Evolutionary conservation across 1,140 invertebrate genomes (phyloP), one percentile per base, ranked within the genome.

Genomic region (Drosophila trapezifrons): DNA sequence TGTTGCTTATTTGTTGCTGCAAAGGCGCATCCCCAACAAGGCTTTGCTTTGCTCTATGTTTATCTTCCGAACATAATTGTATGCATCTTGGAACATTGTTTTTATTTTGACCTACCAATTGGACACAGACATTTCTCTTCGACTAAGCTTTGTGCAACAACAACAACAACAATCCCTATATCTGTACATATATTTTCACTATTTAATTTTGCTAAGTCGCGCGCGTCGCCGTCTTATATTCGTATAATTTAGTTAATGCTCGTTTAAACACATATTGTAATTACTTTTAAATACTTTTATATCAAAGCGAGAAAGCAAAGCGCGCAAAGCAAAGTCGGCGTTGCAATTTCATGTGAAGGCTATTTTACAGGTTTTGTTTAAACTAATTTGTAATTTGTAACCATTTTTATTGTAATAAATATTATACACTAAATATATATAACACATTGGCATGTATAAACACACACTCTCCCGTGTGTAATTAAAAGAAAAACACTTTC

Each of bases 351-450:
- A 82, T 85, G 79, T 86, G 74, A 90, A 90, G 82, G 86, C 86
- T 90, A 90, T 90, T 90, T 90, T 90, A 90, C 87, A 90, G 86
- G 86, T 90, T 90, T 90, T 90, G 73, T 80, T 90, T 89, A 80
- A 89, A 89, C 76, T 80, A 82, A 79, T 89, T 78, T 78, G 66
- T 89, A 89, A 75, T 78, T 56, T 45, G 51, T 72, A 78, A 54
- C 72, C 62, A 67, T 70, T 85, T 83, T 78, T 70, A 86, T 70
- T 54, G 55, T 57, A 29, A 27, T 27, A 5, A 20, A 55, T 69
- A 70, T 57, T 57, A 58, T 27, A 72, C 52, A 57, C 38, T 54
- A 67, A 52, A 57, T 38, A 57, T 38, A 57, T 38, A 57, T 60
- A 47, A 62, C 57, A 65, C 45, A 64, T 62, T 52, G 65, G 60